Evolutionary conservation across 1,140 invertebrate species (phyloP), one percentile per base, ranked within the genome.

Genomic region (Danaus plexippus): DNA sequence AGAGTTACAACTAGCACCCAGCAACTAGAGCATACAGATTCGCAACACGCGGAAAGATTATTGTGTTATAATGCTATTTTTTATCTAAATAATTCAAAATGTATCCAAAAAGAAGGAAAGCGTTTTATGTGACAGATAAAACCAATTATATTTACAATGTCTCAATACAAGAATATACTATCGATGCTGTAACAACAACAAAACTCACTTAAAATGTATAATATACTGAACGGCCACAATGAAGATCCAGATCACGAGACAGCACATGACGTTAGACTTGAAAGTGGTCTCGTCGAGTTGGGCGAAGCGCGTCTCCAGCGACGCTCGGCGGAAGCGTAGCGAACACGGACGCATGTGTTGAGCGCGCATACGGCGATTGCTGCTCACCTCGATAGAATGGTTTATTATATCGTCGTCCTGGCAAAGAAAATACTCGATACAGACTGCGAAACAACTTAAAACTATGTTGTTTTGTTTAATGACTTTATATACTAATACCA

Each of bases 201-300:
- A 41, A 41, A 61, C 91, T 88, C 81, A 94, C 93, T 90, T 89
- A 18, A 92, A 94, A 59, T 95, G 90, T 66, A 96, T 94, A 46
- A 95, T 90, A 12, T 90, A 88, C 71, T 96, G 94, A 56, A 93
- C 93, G 32, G 92, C 87, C 11, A 95, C 92, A 32, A 97, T 95
- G 75, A 97, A 95, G 41, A 97, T 84, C 94, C 96, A 97, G 51
- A 97, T 92, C 54, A 97, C 91, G 72, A 95, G 92, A 66, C 96
- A 96, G 83, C 96, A 98, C 66, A 96, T 90, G 89, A 97, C 94
- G 79, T 98, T 97, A 6, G 96, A 97, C 73, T 95, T 96, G 87
- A 97, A 97, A 91, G 97, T 96, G 67, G 95, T 95, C 83, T 97
- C 96, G 56, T 94, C 91, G n/a, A 97, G 87, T 70, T 94, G 91